phyloP scores from a whole-genome alignment of 64 coral and sea anemone genomes.

The Montipora foliosa region DNA sequence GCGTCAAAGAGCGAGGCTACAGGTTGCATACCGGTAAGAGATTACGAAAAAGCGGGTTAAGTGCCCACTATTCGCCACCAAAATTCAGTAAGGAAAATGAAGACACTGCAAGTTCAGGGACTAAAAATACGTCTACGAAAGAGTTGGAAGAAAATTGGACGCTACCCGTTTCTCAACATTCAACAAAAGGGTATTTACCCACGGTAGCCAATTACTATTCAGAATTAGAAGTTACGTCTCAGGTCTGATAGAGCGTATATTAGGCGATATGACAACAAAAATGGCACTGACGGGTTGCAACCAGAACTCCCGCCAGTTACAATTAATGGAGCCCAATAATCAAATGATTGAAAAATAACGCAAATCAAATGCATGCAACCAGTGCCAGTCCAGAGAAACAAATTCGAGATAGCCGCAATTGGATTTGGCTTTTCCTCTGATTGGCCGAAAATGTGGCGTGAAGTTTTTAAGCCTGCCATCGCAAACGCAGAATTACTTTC shows the following conservation, averaged over 20 bases:
- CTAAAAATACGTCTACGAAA: background rate
- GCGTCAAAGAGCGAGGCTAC: background rate
- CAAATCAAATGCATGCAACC: no score
- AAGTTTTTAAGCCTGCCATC: no score
- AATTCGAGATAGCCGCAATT: no score
- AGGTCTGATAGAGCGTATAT: background rate
- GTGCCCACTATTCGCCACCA: background rate
- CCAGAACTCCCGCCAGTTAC: no score
- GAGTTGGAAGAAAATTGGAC: background rate
- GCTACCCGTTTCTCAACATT: background rate
- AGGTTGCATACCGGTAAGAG: background rate
- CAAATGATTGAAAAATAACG: no score
- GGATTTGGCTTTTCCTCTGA: no score
- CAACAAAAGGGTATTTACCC: background rate
- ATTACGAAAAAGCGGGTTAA: conserved; percentile 5
- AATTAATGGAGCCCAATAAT: no score
- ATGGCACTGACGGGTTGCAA: no score
- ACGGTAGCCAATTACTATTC: background rate
- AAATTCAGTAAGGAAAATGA: background rate
- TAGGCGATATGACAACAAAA: no score
- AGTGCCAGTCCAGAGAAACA: no score
- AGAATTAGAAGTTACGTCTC: background rate
- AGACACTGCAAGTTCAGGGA: background rate
- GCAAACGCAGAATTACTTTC: no score
- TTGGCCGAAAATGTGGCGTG: no score